phyloP scores from a whole-genome alignment of 1,140 invertebrate genomes.

The Drosophila nigrodunni region DNA sequence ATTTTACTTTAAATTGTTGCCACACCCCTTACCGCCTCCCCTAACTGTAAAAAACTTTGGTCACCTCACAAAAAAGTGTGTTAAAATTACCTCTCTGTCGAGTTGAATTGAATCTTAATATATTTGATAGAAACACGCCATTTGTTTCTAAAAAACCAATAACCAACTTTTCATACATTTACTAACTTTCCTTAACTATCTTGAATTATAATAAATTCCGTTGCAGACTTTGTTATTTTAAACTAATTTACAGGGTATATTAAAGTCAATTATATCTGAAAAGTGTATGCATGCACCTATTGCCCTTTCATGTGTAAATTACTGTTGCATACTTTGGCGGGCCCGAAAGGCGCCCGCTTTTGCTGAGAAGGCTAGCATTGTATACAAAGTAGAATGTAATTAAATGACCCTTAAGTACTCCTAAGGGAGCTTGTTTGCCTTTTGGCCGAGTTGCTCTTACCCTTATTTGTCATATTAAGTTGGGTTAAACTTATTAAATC shows the following conservation, averaged over 20 bases:
- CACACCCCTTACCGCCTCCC: no score
- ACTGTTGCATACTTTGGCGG: slow-evolving; percentile 61
- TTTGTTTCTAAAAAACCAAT: no score
- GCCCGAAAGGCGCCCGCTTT: slow-evolving; percentile 55
- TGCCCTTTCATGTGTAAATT: slow-evolving; percentile 65
- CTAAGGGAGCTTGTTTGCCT: slow-evolving; percentile 26
- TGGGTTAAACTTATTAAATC: slow-evolving; percentile 42
- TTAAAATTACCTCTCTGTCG: no score
- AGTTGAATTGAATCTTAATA: no score
- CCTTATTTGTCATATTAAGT: slow-evolving; percentile 51
- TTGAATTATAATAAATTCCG: no score
- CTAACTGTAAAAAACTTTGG: no score
- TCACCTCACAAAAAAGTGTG: no score
- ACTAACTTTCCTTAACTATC: no score
- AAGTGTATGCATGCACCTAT: slow-evolving; percentile 5
- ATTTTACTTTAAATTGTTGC: no score
- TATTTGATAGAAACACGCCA: no score
- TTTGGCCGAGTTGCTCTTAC: slow-evolving; percentile 20
- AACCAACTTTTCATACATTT: no score
- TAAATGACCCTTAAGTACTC: slow-evolving; percentile 21
- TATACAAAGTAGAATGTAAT: slow-evolving; percentile 30
- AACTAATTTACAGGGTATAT: slow-evolving; percentile 14
- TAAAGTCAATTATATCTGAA: background rate
- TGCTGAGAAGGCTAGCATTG: slow-evolving; percentile 1
- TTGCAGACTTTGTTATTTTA: background rate